Evolutionary conservation across 2,888 invertebrate genomes (phyloP), one percentile per base, ranked within the genome.

Genomic region (Lathronympha strigana): DNA sequence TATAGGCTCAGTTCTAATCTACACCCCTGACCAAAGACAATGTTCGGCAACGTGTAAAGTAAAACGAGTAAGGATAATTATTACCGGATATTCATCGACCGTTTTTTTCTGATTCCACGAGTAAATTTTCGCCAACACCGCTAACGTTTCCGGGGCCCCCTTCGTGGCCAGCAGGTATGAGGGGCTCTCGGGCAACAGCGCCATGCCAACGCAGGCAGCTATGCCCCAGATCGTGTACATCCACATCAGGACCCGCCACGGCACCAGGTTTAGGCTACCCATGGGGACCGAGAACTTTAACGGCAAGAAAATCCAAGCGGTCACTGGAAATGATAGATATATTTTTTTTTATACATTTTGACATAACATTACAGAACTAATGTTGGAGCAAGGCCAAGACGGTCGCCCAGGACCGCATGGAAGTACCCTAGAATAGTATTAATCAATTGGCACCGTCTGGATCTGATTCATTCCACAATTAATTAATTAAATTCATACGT

Each of bases 271-370:
- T 1, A 58, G n/a, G 0, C 0, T 5, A 9, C 21, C 47, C 2
- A 33, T 0, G n/a, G 3, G n/a, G 2, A 47, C 0, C n/a, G 21
- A 33, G 21, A 31, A 58, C 6, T 47, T 58, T 9, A n/a, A 31
- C 31, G 58, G 58, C 13, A 58, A 19, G 3, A 58, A 4, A 8
- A 58, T 58, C 58, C 58, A 58, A 9, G 58, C 47, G 11, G n/a
- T 33, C 0, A 23, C 58, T 58, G 33, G 5, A 47, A 45, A 23
- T 47, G 8, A n/a, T n/a, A n/a, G 17, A 3, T 8, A 28, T 8
- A 28, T 28, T n/a, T n/a, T n/a, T n/a, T n/a, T n/a, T n/a, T n/a
- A n/a, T n/a, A n/a, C n/a, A n/a, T n/a, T n/a, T n/a, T n/a, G n/a
- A n/a, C n/a, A n/a, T n/a, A n/a, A n/a, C n/a, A n/a, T n/a, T n/a